Conservation (phyloP, 2,888 invertebrate species). For the Rhyacophila evoluta region DNA sequence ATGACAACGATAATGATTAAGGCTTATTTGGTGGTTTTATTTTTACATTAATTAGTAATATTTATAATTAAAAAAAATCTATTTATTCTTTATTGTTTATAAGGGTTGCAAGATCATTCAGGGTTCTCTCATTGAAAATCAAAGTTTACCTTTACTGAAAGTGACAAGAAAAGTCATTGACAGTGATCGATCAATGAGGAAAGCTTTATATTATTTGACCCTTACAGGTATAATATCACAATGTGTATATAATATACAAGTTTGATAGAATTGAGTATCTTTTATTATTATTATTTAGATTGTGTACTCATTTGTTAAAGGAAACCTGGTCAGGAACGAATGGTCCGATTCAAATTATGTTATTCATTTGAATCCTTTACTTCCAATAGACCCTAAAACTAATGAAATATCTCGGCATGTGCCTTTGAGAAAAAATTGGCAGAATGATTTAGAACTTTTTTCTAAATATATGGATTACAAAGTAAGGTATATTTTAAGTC, state of each 20-base stretch:
- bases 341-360: conserved; percentile 72
- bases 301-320: conserved; percentile 57
- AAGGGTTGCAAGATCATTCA: background rate
- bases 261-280: too few species aligned
- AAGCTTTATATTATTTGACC: background rate
- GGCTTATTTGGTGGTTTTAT: too few species aligned
- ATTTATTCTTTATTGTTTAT: background rate
- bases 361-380: conserved; percentile 71
- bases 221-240: background rate
- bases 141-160: background rate
- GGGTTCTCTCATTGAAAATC: background rate
- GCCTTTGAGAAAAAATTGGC: conserved; percentile 69
- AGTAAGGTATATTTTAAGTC: conserved; percentile 60
- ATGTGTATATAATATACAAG: too few species aligned
- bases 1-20: too few species aligned
- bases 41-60: too few species aligned
- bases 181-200: background rate
- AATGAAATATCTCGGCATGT: conserved; percentile 64
- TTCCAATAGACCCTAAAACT: conserved; percentile 61
- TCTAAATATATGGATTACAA: conserved; percentile 74
- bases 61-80: too few species aligned
- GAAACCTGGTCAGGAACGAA: conserved; percentile 72
- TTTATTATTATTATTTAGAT: background rate
- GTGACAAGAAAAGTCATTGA: background rate
- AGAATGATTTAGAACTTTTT: conserved; percentile 71